phyloP scores from a whole-genome alignment of 2,797 vertebrate species.

The Epinephelus coioides region DNA sequence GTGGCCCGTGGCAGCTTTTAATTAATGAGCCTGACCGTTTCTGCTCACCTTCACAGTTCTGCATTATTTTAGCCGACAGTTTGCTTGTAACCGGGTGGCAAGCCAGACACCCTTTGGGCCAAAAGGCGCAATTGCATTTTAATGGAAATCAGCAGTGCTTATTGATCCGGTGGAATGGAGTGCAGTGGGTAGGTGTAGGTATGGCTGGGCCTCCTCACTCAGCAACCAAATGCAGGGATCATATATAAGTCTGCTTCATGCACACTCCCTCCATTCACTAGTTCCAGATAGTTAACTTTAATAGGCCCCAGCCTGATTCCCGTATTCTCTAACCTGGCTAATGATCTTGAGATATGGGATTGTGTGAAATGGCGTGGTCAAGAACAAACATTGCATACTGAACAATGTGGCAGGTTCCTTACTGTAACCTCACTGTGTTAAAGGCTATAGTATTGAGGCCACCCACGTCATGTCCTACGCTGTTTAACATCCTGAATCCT shows the following conservation, averaged over 20 bases:
- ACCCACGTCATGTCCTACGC: not conserved
- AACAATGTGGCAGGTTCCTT: slow-evolving; percentile 18
- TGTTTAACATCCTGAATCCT: no score
- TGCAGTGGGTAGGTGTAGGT: slow-evolving; percentile 16
- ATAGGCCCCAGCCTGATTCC: slow-evolving; percentile 25
- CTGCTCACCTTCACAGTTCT: slow-evolving; percentile 72
- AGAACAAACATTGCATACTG: slow-evolving; percentile 44
- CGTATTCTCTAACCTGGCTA: slow-evolving; percentile 42
- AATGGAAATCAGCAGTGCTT: slow-evolving; percentile 69
- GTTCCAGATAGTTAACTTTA: slow-evolving; percentile 60
- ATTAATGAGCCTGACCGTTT: slow-evolving; percentile 73
- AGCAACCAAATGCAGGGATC: slow-evolving; percentile 30
- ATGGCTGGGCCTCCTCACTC: slow-evolving; percentile 5
- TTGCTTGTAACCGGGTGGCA: slow-evolving; percentile 62
- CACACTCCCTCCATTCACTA: slow-evolving; percentile 15
- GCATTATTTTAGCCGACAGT: slow-evolving; percentile 69
- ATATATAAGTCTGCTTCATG: slow-evolving; percentile 36
- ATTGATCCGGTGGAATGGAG: slow-evolving; percentile 69
- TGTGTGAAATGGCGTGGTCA: slow-evolving; percentile 32
- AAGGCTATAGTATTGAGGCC: not conserved
- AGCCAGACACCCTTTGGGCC: slow-evolving; percentile 58
- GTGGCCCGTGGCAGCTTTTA: slow-evolving; percentile 77
- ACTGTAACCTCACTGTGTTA: slow-evolving; percentile 2
- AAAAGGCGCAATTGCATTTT: slow-evolving; percentile 70
- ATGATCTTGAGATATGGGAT: slow-evolving; percentile 48